These are phyloP conservation scores for Nothocercus julius DNA, from an alignment of 2,113 vertebrate genomes.

Conservation along the genomic window DNA sequence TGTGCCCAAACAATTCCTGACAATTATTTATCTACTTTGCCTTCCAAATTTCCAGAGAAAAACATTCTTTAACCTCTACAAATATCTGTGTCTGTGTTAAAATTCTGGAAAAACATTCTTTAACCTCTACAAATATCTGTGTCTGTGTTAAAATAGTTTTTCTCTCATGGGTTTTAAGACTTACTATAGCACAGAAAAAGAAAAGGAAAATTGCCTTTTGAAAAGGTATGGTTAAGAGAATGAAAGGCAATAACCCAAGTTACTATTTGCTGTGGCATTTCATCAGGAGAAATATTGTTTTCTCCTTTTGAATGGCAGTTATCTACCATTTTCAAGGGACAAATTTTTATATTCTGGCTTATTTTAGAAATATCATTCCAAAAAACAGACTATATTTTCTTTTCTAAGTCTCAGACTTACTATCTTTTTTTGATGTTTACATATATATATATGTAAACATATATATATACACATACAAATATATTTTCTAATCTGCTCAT, in stretches of 20 bases:
- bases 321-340: background rate
- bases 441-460: background rate
- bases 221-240: background rate
- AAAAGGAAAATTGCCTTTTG: background rate
- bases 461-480: background rate
- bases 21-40: background rate
- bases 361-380: background rate
- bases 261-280: background rate
- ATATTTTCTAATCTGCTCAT: background rate
- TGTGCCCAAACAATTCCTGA: background rate
- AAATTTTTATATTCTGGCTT: background rate
- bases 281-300: background rate
- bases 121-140: background rate
- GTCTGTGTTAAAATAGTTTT: background rate
- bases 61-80: background rate
- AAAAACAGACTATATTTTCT: background rate
- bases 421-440: too few relatives aligned
- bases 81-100: background rate
- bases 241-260: background rate
- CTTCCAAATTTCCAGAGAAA: background rate
- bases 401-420: background rate
- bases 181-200: background rate
- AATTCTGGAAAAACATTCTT: background rate
- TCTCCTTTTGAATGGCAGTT: slow-evolving; percentile 6
- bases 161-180: background rate